phyloP scores from a whole-genome alignment of 2,797 vertebrate species.

The Etheostoma nigrum region DNA sequence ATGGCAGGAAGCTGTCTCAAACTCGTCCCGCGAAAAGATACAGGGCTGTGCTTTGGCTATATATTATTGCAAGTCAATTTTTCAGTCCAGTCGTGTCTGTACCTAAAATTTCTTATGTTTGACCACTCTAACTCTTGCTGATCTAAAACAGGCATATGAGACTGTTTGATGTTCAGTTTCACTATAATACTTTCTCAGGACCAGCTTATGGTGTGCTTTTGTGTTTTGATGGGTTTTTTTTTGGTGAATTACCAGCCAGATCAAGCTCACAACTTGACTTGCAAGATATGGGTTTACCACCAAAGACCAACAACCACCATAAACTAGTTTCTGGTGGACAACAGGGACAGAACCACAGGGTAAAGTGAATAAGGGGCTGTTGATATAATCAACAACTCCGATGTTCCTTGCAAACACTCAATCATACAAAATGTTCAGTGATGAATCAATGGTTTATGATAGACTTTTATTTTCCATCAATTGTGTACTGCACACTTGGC shows the following conservation, averaged over 20 bases:
- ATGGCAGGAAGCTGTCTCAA: not conserved
- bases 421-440: conserved; percentile 4
- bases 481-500: conserved; percentile 23
- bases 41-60: not conserved
- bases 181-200: not conserved
- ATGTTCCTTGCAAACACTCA: conserved; percentile 4
- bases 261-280: not conserved
- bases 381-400: conserved; percentile 3
- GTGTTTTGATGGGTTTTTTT: not conserved
- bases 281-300: not conserved
- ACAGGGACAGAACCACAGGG: not conserved
- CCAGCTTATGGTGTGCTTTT: not conserved
- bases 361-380: not conserved
- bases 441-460: not conserved
- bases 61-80: not conserved
- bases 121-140: not conserved
- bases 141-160: conserved; percentile 1
- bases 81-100: conserved; percentile 4
- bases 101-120: conserved; percentile 4
- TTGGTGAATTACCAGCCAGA: not conserved
- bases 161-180: not conserved
- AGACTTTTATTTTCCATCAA: conserved; percentile 37
- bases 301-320: conserved; percentile 1
- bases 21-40: no score
- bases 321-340: conserved; percentile 9